Evolutionary conservation across 2,888 invertebrate species (phyloP), one percentile per base, ranked within the genome.

Genomic region (Oscheius sp.): DNA sequence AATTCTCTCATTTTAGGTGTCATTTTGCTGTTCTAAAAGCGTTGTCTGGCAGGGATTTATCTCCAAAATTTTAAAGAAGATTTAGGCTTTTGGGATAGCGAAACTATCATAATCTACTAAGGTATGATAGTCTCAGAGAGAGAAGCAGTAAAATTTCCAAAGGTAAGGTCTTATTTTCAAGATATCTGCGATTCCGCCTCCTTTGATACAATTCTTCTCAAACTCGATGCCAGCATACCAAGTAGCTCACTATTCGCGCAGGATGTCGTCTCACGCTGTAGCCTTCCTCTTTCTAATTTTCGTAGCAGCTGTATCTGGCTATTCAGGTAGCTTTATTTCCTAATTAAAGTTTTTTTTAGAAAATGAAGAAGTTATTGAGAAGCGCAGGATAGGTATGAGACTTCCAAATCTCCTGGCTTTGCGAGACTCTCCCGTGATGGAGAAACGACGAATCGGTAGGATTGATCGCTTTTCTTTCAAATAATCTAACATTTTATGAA

Each of bases 301-400:
- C 12, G 2, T 55, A 20, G 6, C 55, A n/a, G 55, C 55, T 33
- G 8, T 55, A 17, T 23, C 33, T 33, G 55, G 15, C 8, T 17
- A 34, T 55, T 17, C 20, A 55, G 34, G 55, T 55, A n/a, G 17
- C 42, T 6, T 15, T 12, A 42, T 12, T 25, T 20, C 23, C 25
- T 23, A 23, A 12, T 55, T 20, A 17, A 15, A 10, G 12, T 29
- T 53, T 29, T 15, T 8, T 50, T 27, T 29, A 61, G 45, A 50
- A 34, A 48, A 48, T 20, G 64, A 64, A 10, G 64, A 64, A 50
- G 34, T 46, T 10, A 31, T 67, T 15, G n/a, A 42, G 45, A 61
- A 61, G 45, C 25, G 61, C 17, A 61, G 61, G 61, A 61, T 45
- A 39, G 67, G 67, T 25, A 67, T 67, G 67, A 42, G 67, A 27